Evolutionary conservation across 2,113 vertebrate genomes (phyloP).

Genomic region (Takifugu bimaculatus): DNA sequence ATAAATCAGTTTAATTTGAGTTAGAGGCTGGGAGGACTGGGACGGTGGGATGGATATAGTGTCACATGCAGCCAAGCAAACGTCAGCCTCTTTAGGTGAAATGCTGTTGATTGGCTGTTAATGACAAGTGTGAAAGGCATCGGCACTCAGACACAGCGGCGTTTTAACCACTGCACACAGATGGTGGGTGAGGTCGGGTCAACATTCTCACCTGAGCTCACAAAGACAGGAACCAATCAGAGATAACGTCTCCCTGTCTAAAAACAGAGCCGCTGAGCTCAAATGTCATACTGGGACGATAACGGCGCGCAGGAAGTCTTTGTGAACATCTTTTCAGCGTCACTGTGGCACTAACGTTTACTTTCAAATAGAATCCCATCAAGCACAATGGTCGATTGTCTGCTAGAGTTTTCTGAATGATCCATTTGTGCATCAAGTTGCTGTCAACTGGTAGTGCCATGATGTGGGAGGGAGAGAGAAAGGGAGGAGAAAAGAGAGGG

Average conservation of each 20-base stretch:
- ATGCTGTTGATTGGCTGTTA: constrained; percentile 44
- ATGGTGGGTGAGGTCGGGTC: too few species aligned
- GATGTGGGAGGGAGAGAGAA: constrained; percentile 37
- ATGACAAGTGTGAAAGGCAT: constrained; percentile 64
- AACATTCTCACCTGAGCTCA: too few species aligned
- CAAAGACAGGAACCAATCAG: too few species aligned
- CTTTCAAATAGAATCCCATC: constrained; percentile 34
- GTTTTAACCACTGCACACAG: too few species aligned
- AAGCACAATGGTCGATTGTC: constrained; percentile 34
- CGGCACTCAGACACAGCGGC: constrained; percentile 19
- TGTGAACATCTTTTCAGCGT: constrained; percentile 19
- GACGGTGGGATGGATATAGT: too few species aligned
- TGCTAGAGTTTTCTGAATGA: constrained; percentile 59
- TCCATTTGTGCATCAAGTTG: constrained; percentile 67
- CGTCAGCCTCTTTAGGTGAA: too few species aligned
- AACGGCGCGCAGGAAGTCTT: constrained; percentile 15
- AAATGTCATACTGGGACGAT: constrained; percentile 2
- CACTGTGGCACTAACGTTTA: constrained; percentile 24
- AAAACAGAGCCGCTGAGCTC: constrained; percentile 16
- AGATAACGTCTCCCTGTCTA: background rate
- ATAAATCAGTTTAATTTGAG: too few species aligned
- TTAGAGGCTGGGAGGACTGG: too few species aligned
- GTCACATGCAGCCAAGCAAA: too few species aligned
- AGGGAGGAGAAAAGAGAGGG: constrained; percentile 12
- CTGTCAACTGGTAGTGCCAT: constrained; percentile 67